Evolutionary conservation across 2,888 invertebrate genomes (phyloP).

Genomic region (Mylabris sibirica): DNA sequence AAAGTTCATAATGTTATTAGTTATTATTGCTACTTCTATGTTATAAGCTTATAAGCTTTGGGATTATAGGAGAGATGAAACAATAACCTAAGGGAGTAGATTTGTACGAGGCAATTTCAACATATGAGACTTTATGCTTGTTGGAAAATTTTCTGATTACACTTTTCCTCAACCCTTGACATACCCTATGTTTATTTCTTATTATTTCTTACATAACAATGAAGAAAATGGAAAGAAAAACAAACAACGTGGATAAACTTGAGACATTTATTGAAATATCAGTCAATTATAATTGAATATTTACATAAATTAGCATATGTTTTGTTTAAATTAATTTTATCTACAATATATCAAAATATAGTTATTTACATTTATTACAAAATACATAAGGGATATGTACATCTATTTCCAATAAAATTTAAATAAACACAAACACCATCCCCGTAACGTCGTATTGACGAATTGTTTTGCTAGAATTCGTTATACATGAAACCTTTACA

Average conservation of each 20-base stretch:
- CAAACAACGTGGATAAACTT: neutral
- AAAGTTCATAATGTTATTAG: neutral
- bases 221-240: neutral
- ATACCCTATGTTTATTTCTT: too few relatives aligned
- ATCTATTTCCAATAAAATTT: constrained; percentile 35
- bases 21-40: neutral
- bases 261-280: constrained; percentile 49
- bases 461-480: constrained; percentile 13
- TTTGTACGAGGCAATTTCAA: neutral
- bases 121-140: too few relatives aligned
- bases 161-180: neutral
- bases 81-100: neutral
- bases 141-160: neutral
- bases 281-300: constrained; percentile 48
- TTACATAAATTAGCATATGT: constrained; percentile 38
- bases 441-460: constrained; percentile 21
- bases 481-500: constrained; percentile 23
- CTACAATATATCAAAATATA: constrained; percentile 59
- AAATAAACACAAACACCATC: constrained; percentile 12
- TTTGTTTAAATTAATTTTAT: constrained; percentile 24
- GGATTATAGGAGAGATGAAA: neutral
- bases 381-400: constrained; percentile 61
- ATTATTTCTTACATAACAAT: neutral
- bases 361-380: constrained; percentile 60
- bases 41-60: neutral